Conservation (phyloP, 2,888 invertebrate genomes). For the Pristionchus entomophagus region DNA sequence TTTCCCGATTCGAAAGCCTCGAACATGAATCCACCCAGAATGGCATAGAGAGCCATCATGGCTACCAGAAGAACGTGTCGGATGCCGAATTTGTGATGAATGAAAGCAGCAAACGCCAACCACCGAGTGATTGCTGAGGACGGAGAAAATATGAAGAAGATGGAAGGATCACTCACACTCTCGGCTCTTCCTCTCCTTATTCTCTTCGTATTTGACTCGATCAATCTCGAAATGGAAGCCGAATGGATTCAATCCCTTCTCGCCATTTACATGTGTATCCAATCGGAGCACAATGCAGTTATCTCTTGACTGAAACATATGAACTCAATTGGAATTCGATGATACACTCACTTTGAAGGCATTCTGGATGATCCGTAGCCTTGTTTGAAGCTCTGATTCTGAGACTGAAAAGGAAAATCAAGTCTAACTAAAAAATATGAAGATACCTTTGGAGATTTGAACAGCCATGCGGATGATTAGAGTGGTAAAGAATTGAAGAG, state of each 20-base stretch:
- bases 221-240: slow-evolving; percentile 37
- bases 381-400: slow-evolving; percentile 61
- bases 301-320: background rate
- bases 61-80: slow-evolving; percentile 60
- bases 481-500: too few species aligned
- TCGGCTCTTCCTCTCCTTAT: background rate
- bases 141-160: too few species aligned
- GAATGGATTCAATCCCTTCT: slow-evolving; percentile 32
- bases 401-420: too few species aligned
- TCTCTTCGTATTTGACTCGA: background rate
- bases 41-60: slow-evolving; percentile 57
- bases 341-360: slow-evolving; percentile 56
- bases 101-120: slow-evolving; percentile 61
- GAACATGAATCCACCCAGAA: slow-evolving; percentile 62
- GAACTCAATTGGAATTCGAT: too few species aligned
- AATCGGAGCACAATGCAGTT: background rate
- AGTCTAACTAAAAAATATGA: too few species aligned
- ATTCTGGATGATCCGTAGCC: slow-evolving; percentile 60
- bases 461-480: too few species aligned
- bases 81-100: slow-evolving; percentile 67
- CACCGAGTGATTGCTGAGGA: slow-evolving; percentile 58
- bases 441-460: too few species aligned
- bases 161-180: background rate
- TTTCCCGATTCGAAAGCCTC: slow-evolving; percentile 59
- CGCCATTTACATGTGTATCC: background rate